phyloP scores from a whole-genome alignment of 2,113 vertebrate genomes.

The Daubentonia madagascariensis region DNA sequence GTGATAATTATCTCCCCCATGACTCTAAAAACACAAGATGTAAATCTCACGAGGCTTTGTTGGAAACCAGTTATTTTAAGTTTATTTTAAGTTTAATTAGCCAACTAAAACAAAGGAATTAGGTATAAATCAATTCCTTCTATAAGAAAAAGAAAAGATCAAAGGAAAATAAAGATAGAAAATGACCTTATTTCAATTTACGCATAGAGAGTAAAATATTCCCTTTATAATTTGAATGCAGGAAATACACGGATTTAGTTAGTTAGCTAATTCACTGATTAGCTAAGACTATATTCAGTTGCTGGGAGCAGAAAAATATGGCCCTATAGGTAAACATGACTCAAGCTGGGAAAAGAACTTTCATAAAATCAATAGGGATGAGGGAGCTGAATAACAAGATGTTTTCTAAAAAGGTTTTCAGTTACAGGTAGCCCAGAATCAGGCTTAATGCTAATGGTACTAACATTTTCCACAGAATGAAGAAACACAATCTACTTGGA shows the following conservation, averaged over 20 bases:
- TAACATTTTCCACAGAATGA: conserved; percentile 28
- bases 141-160: neutral
- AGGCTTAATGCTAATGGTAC: neutral
- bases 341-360: neutral
- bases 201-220: neutral
- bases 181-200: neutral
- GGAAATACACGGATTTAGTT: neutral
- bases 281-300: neutral
- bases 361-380: neutral
- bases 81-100: neutral
- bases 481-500: conserved; percentile 28
- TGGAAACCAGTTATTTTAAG: neutral
- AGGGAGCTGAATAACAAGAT: fast-evolving
- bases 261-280: too few species aligned
- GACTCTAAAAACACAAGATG: neutral
- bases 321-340: conserved; percentile 33
- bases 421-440: conserved; percentile 33
- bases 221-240: neutral
- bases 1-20: neutral
- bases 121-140: neutral
- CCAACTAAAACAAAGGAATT: neutral
- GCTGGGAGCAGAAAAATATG: conserved; percentile 29
- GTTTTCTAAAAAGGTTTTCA: neutral
- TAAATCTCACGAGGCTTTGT: neutral
- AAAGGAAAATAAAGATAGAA: neutral